A percentile compares a stretch with the other conserved stretches of the same genome.
Conservation (phyloP, 2,888 invertebrate genomes). For the Thelaira solivaga region DNA sequence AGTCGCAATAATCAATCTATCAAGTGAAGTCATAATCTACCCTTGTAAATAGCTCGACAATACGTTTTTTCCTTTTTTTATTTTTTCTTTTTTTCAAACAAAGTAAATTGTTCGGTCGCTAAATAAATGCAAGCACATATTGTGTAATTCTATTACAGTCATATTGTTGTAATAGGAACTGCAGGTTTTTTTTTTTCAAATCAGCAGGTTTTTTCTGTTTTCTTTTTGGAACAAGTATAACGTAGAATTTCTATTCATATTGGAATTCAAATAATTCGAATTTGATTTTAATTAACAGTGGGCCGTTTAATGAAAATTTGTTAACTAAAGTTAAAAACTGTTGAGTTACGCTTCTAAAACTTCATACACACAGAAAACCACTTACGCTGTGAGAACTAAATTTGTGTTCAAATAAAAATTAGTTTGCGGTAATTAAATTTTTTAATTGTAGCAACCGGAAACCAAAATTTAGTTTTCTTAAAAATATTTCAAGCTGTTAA, state of each 20-base stretch:
- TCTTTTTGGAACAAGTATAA: slow-evolving; percentile 23
- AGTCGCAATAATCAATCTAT: slow-evolving; percentile 48
- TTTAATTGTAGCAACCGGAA: too few species aligned
- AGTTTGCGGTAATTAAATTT: too few species aligned
- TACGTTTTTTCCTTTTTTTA: slow-evolving; percentile 70
- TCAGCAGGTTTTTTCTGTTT: slow-evolving; percentile 63
- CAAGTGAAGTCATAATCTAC: slow-evolving; percentile 60
- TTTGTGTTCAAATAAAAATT: too few species aligned
- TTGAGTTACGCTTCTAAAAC: too few species aligned
- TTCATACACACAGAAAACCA: too few species aligned
- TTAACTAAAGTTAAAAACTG: background rate
- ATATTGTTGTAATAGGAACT: slow-evolving; percentile 64
- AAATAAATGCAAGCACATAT: slow-evolving; percentile 69
- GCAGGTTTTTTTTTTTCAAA: slow-evolving; percentile 58
- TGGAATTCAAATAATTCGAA: slow-evolving; percentile 68
- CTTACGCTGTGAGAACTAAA: too few species aligned
- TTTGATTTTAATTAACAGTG: slow-evolving; percentile 65
- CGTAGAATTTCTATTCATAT: slow-evolving; percentile 34
- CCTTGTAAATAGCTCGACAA: slow-evolving; percentile 67
- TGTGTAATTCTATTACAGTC: slow-evolving; percentile 64
- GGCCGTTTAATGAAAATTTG: background rate
- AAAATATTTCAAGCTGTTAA: too few species aligned
- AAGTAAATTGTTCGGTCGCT: slow-evolving; percentile 70
- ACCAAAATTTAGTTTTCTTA: too few species aligned
- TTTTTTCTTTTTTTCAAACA: slow-evolving; percentile 67